Evolutionary conservation across 37 sponge, comb jelly and placozoan genomes (phyloP).

Genomic region (Lycopodina hypogea): DNA sequence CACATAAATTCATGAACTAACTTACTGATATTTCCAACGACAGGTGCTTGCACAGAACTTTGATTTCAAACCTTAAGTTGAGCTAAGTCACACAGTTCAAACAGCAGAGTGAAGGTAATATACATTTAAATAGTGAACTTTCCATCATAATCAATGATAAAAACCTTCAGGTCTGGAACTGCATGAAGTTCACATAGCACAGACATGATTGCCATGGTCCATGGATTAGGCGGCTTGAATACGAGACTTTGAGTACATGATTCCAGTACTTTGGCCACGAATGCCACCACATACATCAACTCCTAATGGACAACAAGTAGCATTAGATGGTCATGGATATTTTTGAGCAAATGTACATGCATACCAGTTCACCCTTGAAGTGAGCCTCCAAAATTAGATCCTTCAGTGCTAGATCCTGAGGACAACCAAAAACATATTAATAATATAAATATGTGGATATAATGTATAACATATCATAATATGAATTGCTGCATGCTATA

Average conservation of each 20-base stretch:
- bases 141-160: too few relatives aligned
- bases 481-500: too few relatives aligned
- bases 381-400: constrained; percentile 90
- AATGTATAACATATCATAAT: too few relatives aligned
- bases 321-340: neutral
- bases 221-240: constrained; percentile 96
- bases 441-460: too few relatives aligned
- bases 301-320: constrained; percentile 64
- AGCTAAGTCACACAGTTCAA: constrained; percentile 39
- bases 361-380: constrained; percentile 82
- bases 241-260: constrained; percentile 84
- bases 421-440: neutral
- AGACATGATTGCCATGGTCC: constrained; percentile 95
- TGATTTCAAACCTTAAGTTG: constrained; percentile 95
- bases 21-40: constrained; percentile 74
- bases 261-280: constrained; percentile 95
- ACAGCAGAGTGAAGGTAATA: neutral
- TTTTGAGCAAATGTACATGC: neutral
- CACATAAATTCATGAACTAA: neutral
- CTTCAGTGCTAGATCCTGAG: constrained; percentile 89
- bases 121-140: too few relatives aligned
- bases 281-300: constrained; percentile 92
- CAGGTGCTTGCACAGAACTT: constrained; percentile 94
- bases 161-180: constrained; percentile 89
- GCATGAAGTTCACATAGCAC: constrained; percentile 90